These are phyloP conservation scores for Remorina albescens DNA, from an alignment of 2,797 vertebrate genomes.

Conservation along the genomic window DNA sequence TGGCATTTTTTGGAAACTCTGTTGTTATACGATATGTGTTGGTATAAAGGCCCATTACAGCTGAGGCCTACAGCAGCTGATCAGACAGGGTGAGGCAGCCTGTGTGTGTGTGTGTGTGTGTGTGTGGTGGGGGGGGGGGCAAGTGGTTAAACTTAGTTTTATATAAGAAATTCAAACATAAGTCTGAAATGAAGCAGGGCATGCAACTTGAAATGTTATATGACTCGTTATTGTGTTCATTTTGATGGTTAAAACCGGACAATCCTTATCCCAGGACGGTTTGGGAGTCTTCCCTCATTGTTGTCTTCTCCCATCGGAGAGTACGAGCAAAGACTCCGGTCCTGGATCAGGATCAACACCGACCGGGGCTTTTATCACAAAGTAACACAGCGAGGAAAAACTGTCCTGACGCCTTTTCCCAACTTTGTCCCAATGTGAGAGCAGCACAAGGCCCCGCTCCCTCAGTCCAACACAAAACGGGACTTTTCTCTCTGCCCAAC, in stretches of 20 bases:
- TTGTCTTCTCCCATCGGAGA: background rate
- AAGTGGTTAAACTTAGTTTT: slow-evolving; percentile 16
- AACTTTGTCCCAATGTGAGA: slow-evolving; percentile 60
- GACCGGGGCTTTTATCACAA: background rate
- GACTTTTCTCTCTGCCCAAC: slow-evolving; percentile 18
- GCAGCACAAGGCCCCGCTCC: slow-evolving; percentile 56
- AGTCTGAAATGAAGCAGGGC: background rate
- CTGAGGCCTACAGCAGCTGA: slow-evolving; percentile 72
- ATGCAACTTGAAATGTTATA: background rate
- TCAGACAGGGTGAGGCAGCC: slow-evolving; percentile 52
- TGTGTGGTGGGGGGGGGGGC: too few species aligned
- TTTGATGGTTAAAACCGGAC: background rate
- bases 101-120: too few species aligned
- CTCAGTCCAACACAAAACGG: slow-evolving; percentile 35
- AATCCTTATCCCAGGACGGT: background rate
- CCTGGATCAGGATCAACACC: background rate
- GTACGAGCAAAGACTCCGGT: background rate
- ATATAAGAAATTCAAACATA: background rate
- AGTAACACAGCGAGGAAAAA: slow-evolving; percentile 28
- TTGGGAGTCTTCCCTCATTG: slow-evolving; percentile 5
- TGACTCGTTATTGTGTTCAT: background rate
- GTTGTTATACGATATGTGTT: slow-evolving; percentile 8
- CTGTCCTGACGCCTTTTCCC: background rate
- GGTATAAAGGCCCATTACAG: slow-evolving; percentile 56
- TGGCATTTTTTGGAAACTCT: slow-evolving; percentile 6